These are phyloP conservation scores for Spisula subtruncata DNA, from an alignment of 2,888 invertebrate genomes.

Conservation along the genomic window DNA sequence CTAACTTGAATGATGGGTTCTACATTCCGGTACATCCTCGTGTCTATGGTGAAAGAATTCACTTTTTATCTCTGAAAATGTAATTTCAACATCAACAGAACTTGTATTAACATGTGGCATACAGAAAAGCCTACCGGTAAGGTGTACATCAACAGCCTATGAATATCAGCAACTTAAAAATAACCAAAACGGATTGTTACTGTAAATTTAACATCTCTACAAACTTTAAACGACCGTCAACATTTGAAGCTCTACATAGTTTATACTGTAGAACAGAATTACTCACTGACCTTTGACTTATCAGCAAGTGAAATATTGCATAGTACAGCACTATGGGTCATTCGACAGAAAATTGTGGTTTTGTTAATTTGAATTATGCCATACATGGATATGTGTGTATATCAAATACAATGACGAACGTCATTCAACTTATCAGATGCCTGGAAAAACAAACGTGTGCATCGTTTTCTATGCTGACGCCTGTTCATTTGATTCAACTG, in stretches of 20 bases:
- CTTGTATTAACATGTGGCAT: not conserved
- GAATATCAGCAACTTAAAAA: too few species aligned
- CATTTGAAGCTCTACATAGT: too few species aligned
- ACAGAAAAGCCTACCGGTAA: too few species aligned
- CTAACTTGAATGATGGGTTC: conserved; percentile 1
- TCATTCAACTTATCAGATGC: not conserved
- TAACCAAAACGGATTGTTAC: too few species aligned
- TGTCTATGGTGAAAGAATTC: not conserved
- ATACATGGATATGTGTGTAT: not conserved
- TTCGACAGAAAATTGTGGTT: not conserved
- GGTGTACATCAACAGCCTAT: too few species aligned
- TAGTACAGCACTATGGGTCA: not conserved
- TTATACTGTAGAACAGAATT: not conserved
- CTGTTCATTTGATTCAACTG: too few species aligned
- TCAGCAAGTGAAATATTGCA: not conserved
- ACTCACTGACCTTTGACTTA: not conserved
- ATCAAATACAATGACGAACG: too few species aligned
- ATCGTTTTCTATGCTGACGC: too few species aligned
- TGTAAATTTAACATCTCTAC: too few species aligned
- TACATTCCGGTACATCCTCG: not conserved
- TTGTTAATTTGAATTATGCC: not conserved
- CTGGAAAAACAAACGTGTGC: not conserved
- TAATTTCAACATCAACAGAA: not conserved
- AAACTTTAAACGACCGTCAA: too few species aligned
- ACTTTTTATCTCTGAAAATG: not conserved